A percentile compares a stretch with the other conserved stretches of the same genome.
Conservation (phyloP, 2,797 vertebrate genomes). For the Arvicola amphibius region DNA sequence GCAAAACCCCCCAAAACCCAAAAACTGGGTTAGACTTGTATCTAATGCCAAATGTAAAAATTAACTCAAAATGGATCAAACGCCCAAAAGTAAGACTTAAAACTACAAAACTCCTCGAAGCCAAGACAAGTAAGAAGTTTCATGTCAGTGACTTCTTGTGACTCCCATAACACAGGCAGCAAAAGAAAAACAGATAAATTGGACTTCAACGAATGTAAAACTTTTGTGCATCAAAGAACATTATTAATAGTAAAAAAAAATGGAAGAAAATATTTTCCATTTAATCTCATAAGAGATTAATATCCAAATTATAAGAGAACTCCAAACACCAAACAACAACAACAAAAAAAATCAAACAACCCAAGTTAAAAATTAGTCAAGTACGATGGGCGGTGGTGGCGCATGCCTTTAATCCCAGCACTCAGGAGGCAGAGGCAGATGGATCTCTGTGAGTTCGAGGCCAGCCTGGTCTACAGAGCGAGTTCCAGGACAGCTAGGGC, state of each 20-base stretch:
- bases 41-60: background rate
- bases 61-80: conserved; percentile 11
- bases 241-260: background rate
- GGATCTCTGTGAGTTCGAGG: background rate
- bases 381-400: background rate
- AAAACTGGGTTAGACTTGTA: background rate
- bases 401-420: background rate
- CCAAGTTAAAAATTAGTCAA: background rate
- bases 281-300: background rate
- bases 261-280: conserved; percentile 9
- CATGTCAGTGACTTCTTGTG: conserved; percentile 3
- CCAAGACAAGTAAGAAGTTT: background rate
- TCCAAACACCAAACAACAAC: background rate
- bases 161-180: background rate
- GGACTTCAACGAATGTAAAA: background rate
- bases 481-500: background rate
- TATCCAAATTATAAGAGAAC: background rate
- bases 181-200: background rate
- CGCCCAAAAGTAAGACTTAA: background rate
- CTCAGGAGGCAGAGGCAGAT: background rate
- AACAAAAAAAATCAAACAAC: background rate
- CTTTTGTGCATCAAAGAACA: background rate
- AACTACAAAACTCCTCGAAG: background rate
- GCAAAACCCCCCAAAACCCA: background rate
- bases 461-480: too few relatives aligned